A percentile compares a stretch with the other conserved stretches of the same genome.
phyloP scores from a whole-genome alignment of 2,888 invertebrate genomes.

The Anoplius nigerrimus region DNA sequence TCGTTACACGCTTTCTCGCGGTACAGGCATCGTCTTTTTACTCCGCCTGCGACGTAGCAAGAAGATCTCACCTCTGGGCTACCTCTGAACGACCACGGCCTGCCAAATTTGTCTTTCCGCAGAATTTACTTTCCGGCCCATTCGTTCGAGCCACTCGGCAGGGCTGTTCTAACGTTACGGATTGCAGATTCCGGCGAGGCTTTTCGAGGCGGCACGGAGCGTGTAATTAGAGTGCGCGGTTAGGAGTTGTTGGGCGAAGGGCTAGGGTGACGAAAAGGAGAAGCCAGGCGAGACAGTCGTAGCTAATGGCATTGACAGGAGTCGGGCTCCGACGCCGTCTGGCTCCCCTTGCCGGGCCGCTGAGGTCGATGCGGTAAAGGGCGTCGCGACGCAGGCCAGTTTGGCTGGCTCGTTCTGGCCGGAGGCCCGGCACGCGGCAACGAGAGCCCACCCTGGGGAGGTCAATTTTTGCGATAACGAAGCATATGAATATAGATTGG shows the following conservation, averaged over 20 bases:
- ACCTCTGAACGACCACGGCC: constrained; percentile 10
- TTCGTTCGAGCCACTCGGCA: no score
- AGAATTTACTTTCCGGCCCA: no score
- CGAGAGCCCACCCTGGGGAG: constrained; percentile 15
- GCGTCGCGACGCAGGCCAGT: not conserved
- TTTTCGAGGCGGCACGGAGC: no score
- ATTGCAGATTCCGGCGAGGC: no score
- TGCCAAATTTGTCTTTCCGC: constrained; percentile 8
- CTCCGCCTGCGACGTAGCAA: no score
- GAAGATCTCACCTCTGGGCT: no score
- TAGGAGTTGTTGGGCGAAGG: no score
- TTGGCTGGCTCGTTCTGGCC: not conserved
- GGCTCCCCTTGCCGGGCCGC: not conserved
- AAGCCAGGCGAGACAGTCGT: constrained; percentile 27
- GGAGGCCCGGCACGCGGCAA: not conserved
- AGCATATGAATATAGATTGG: constrained; percentile 44
- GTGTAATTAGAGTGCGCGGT: no score
- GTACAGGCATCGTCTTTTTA: constrained; percentile 10
- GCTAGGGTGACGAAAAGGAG: no score
- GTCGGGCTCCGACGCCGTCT: not conserved
- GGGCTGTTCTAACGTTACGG: no score
- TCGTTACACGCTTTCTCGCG: constrained; percentile 31
- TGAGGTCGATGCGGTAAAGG: not conserved
- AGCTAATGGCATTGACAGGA: not conserved
- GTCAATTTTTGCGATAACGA: constrained; percentile 46